A percentile compares a stretch with the other conserved stretches of the same genome.
Conservation (phyloP, 2,113 vertebrate species). For the Scophthalmus maximus region DNA sequence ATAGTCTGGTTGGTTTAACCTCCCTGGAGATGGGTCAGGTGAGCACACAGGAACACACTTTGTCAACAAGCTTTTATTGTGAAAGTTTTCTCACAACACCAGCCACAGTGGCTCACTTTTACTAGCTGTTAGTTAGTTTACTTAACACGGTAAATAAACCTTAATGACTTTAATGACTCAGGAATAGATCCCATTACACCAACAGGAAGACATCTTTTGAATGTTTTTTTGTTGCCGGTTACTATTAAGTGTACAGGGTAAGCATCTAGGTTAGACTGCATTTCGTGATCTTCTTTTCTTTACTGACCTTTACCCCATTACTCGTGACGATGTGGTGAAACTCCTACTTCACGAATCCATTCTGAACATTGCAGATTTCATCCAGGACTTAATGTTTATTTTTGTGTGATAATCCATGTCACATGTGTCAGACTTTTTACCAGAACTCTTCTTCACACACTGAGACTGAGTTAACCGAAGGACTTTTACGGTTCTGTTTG, state of each 20-base stretch:
- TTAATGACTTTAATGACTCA: not conserved
- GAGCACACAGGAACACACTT: not conserved
- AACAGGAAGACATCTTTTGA: not conserved
- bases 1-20: not conserved
- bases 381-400: too few relatives aligned
- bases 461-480: not conserved
- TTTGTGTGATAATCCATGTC: too few relatives aligned
- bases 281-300: not conserved
- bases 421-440: not conserved
- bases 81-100: too few relatives aligned
- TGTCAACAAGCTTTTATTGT: not conserved
- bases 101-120: too few relatives aligned
- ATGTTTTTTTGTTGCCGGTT: too few relatives aligned
- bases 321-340: not conserved
- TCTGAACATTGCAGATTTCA: not conserved
- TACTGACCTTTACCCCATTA: constrained; percentile 42
- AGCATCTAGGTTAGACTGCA: not conserved
- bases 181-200: too few relatives aligned
- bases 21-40: constrained; percentile 6
- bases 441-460: too few relatives aligned
- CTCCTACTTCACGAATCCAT: not conserved
- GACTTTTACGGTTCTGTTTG: not conserved
- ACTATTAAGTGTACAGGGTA: too few relatives aligned
- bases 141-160: too few relatives aligned
- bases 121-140: too few relatives aligned